phyloP scores from a whole-genome alignment of 2,797 vertebrate species.

The Pipistrellus kuhlii region DNA sequence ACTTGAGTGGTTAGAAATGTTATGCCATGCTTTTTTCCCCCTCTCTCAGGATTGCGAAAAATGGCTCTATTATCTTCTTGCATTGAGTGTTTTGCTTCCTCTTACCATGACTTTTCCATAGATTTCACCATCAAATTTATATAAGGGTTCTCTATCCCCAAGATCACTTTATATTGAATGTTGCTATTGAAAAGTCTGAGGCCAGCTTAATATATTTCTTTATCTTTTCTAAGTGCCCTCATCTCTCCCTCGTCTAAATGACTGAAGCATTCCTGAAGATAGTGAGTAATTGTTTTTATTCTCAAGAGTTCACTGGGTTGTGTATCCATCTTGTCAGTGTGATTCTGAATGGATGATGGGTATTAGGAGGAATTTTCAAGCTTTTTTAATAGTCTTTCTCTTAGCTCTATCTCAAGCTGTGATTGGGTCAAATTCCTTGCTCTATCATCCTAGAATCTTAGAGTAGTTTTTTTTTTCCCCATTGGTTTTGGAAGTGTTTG shows the following conservation, averaged over 20 bases:
- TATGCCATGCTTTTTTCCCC: neutral
- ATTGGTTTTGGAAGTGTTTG: constrained; percentile 12
- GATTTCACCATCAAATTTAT: constrained; percentile 36
- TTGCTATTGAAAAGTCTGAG: neutral
- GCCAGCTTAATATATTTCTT: neutral
- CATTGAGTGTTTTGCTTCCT: neutral
- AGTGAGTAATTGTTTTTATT: neutral
- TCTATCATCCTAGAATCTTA: neutral
- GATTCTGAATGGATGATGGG: constrained; percentile 27
- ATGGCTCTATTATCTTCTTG: neutral
- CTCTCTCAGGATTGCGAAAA: neutral
- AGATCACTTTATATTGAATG: constrained; percentile 12
- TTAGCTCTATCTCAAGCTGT: neutral
- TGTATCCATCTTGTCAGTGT: neutral
- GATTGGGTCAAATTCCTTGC: neutral
- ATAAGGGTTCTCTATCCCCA: neutral
- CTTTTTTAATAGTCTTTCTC: neutral
- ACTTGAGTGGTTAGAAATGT: neutral
- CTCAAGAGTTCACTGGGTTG: neutral
- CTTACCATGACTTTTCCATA: neutral
- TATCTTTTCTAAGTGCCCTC: neutral
- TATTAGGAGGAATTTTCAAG: neutral
- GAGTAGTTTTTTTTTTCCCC: neutral
- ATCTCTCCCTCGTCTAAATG: neutral
- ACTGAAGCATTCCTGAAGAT: constrained; percentile 38